These are phyloP conservation scores for Oopsacas minuta DNA, from an alignment of 37 sponge, comb jelly and placozoan genomes.

Conservation along the genomic window DNA sequence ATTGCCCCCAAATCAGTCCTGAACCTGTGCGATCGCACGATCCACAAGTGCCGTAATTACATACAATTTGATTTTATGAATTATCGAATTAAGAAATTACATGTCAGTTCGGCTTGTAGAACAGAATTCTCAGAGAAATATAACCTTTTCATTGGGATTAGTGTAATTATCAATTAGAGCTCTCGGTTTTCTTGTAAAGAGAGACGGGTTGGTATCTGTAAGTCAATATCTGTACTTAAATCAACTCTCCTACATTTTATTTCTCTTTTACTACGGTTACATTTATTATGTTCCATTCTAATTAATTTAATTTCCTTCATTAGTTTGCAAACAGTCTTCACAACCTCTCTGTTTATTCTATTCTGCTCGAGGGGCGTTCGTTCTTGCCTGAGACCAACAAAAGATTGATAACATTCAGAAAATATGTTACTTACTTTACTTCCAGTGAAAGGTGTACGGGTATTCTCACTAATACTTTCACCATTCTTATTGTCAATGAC, in stretches of 20 bases:
- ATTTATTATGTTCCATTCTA: not conserved
- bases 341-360: not conserved
- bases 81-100: no score
- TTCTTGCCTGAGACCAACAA: not conserved
- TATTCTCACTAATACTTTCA: not conserved
- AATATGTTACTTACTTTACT: not conserved
- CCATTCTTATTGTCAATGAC: not conserved
- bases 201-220: not conserved
- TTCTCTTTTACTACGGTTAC: not conserved
- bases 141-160: no score
- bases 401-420: not conserved
- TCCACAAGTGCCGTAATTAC: no score
- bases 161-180: not conserved
- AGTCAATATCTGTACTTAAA: not conserved
- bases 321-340: not conserved
- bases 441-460: not conserved
- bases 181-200: not conserved
- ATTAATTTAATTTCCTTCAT: constrained; percentile 4
- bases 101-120: no score
- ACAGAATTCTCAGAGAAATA: no score
- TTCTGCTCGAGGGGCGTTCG: not conserved
- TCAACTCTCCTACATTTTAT: not conserved
- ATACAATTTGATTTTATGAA: no score
- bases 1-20: no score
- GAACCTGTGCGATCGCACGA: no score